These are phyloP conservation scores for Carettochelys insculpta DNA, from an alignment of 2,113 vertebrate species.

Conservation along the genomic window DNA sequence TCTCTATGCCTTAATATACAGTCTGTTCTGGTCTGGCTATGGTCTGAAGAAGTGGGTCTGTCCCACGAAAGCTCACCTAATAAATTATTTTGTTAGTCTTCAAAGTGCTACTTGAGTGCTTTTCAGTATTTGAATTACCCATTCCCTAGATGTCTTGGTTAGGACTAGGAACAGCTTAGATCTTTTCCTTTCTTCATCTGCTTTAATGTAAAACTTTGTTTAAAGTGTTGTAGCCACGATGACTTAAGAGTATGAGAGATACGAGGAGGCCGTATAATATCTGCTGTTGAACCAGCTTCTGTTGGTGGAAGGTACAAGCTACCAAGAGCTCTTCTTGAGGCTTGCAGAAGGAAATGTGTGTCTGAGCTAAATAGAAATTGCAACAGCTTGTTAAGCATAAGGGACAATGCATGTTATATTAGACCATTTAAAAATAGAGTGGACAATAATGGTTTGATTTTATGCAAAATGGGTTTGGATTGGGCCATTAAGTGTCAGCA, in stretches of 20 bases:
- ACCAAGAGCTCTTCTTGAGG: background rate
- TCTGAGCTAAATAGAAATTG: background rate
- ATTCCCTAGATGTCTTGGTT: background rate
- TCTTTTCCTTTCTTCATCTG: background rate
- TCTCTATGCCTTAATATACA: too few species aligned
- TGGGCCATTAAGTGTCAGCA: background rate
- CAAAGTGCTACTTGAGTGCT: too few species aligned
- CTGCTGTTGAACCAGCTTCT: background rate
- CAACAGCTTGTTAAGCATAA: background rate
- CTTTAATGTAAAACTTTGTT: background rate
- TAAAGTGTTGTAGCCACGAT: background rate
- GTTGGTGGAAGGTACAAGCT: background rate
- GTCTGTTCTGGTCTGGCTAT: too few species aligned
- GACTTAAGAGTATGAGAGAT: background rate
- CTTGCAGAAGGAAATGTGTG: background rate
- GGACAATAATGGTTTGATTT: background rate
- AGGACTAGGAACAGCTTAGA: background rate
- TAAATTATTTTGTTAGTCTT: too few species aligned
- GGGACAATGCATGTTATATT: background rate
- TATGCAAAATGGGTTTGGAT: background rate
- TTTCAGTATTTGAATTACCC: background rate
- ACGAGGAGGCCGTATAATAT: background rate
- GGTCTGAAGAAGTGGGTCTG: too few species aligned
- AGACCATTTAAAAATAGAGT: background rate
- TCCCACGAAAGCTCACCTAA: too few species aligned